A percentile compares a stretch with the other conserved stretches of the same genome.
Evolutionary conservation across 2,113 vertebrate species (phyloP).

Genomic region (Podocnemis expansa): DNA sequence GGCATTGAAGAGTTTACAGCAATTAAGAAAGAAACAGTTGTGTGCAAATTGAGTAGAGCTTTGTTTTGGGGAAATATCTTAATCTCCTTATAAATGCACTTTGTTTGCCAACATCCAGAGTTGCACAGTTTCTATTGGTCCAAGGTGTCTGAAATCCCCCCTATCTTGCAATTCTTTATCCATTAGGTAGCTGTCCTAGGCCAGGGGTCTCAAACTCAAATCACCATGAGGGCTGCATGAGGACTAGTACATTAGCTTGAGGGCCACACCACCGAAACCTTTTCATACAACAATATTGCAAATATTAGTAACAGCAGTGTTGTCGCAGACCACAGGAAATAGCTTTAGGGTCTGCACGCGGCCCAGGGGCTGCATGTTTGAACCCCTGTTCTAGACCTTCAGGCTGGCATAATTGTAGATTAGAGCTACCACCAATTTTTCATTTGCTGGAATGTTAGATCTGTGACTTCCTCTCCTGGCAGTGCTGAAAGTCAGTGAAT

Average conservation of each 20-base stretch:
- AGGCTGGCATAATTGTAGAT: slow-evolving; percentile 13
- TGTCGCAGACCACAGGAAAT: too few relatives aligned
- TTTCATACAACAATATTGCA: too few relatives aligned
- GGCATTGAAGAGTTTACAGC: background rate
- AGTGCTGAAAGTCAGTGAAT: background rate
- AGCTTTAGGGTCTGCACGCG: too few relatives aligned
- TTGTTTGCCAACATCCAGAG: slow-evolving; percentile 42
- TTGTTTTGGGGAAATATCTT: background rate
- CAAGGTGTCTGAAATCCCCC: slow-evolving; percentile 15
- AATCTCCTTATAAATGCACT: slow-evolving; percentile 36
- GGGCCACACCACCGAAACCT: too few relatives aligned
- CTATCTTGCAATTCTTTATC: background rate
- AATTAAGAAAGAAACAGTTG: slow-evolving; percentile 15
- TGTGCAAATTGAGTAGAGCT: slow-evolving; percentile 29
- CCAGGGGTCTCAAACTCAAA: too few relatives aligned
- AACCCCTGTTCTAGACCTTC: too few relatives aligned
- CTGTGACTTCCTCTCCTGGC: background rate
- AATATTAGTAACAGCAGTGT: too few relatives aligned
- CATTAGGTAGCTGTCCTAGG: slow-evolving; percentile 21
- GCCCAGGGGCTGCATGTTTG: too few relatives aligned
- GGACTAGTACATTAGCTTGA: too few relatives aligned
- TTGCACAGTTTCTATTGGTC: slow-evolving; percentile 17
- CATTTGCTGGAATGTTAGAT: slow-evolving; percentile 9
- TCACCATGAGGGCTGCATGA: too few relatives aligned
- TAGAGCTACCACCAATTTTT: background rate